phyloP scores from a whole-genome alignment of 2,797 vertebrate genomes.

The Parotocinclus haroldoi region DNA sequence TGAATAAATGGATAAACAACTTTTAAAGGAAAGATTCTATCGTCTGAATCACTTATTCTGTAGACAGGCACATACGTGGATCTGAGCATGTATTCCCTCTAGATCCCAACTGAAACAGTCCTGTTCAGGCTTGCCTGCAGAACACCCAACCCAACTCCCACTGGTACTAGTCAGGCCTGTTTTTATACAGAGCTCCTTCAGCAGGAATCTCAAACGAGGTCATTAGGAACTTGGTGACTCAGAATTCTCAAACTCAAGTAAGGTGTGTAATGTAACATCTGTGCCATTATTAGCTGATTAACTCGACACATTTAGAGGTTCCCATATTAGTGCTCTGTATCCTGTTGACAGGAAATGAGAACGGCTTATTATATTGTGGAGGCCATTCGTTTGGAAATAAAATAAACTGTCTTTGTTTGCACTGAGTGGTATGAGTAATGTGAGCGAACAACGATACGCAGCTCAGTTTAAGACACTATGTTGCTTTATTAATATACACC shows the following conservation, averaged over 20 bases:
- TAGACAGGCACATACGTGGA: slow-evolving; percentile 4
- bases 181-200: slow-evolving; percentile 58
- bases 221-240: slow-evolving; percentile 60
- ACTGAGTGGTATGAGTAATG: too few species aligned
- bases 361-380: not conserved
- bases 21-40: not conserved
- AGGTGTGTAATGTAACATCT: slow-evolving; percentile 58
- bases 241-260: slow-evolving; percentile 36
- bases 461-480: too few species aligned
- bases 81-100: slow-evolving; percentile 8
- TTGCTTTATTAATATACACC: too few species aligned
- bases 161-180: slow-evolving; percentile 63
- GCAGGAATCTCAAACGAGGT: slow-evolving; percentile 51
- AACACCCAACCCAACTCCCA: slow-evolving; percentile 59
- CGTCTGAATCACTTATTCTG: slow-evolving; percentile 9
- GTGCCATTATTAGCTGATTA: slow-evolving; percentile 30
- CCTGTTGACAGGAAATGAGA: slow-evolving; percentile 10
- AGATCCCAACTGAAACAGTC: slow-evolving; percentile 41
- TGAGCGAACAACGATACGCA: too few species aligned
- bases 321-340: slow-evolving; percentile 12
- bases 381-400: not conserved
- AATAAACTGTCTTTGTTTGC: too few species aligned
- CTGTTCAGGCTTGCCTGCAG: slow-evolving; percentile 71
- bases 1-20: too few species aligned
- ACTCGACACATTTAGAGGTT: slow-evolving; percentile 18